These are phyloP conservation scores for Agrochola lychnidis DNA, from an alignment of 2,888 invertebrate species.

Conservation along the genomic window DNA sequence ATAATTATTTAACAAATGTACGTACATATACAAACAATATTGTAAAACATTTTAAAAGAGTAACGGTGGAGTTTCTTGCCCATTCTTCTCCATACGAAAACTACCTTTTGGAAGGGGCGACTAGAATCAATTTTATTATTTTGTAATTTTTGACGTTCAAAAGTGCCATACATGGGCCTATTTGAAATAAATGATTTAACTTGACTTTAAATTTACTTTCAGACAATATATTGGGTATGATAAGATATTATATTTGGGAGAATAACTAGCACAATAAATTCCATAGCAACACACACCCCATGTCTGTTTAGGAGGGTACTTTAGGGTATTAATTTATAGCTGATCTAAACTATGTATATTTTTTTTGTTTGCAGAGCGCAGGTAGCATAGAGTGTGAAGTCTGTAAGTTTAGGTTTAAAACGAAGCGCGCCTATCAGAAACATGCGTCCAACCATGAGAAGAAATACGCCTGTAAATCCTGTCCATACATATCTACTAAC, in stretches of 20 bases:
- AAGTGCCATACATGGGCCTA: no score
- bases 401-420: conserved; percentile 85
- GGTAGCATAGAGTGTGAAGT: conserved; percentile 82
- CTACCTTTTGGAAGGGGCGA: no score
- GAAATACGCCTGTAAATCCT: conserved; percentile 85
- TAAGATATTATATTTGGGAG: background rate
- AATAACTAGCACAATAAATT: background rate
- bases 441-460: conserved; percentile 85
- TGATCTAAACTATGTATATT: conserved; percentile 1
- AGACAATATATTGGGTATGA: background rate
- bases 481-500: conserved; percentile 83
- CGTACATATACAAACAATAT: no score
- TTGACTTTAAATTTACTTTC: background rate
- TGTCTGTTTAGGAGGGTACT: background rate
- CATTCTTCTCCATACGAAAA: no score
- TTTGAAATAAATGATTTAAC: no score
- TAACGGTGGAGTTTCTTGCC: no score
- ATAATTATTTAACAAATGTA: no score
- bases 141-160: no score
- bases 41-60: no score
- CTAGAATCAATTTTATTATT: no score
- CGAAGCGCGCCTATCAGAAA: conserved; percentile 82
- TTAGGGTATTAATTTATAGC: background rate
- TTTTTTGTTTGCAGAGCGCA: conserved; percentile 72
- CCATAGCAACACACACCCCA: background rate